phyloP scores from a whole-genome alignment of 1,140 invertebrate species.

The Stegodyphus mimosarum region DNA sequence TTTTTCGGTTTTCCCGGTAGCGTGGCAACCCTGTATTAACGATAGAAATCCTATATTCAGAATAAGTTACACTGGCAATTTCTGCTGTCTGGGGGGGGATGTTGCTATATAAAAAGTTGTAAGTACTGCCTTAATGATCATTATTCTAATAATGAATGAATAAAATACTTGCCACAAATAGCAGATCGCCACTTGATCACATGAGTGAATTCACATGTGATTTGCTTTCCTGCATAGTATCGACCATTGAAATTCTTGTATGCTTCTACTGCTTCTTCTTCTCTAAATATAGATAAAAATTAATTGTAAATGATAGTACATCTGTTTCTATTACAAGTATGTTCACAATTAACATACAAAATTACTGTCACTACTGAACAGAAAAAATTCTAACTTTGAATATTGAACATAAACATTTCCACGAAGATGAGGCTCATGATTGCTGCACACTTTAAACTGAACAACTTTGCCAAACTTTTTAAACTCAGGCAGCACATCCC shows the following conservation, averaged over 20 bases:
- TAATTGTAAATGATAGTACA: too few relatives aligned
- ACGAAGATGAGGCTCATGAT: conserved; percentile 84
- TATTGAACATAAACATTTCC: conserved; percentile 94
- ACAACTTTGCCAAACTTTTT: conserved; percentile 80
- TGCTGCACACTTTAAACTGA: conserved; percentile 89
- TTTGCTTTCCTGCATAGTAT: conserved; percentile 88
- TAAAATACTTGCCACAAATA: conserved; percentile 80
- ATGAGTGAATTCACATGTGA: conserved; percentile 84
- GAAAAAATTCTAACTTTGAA: conserved; percentile 67
- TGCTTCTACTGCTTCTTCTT: conserved; percentile 70
- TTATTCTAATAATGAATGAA: too few relatives aligned
- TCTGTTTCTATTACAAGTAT: background rate
- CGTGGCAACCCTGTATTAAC: too few relatives aligned
- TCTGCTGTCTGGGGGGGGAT: too few relatives aligned
- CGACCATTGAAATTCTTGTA: conserved; percentile 83
- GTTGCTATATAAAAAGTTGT: too few relatives aligned
- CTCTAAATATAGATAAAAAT: conserved; percentile 62
- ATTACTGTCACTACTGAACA: too few relatives aligned
- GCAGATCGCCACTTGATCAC: conserved; percentile 86
- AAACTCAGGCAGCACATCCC: conserved; percentile 86
- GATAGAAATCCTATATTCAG: too few relatives aligned
- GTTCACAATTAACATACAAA: background rate
- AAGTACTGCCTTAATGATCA: too few relatives aligned
- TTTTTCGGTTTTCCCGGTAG: too few relatives aligned
- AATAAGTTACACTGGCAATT: too few relatives aligned